These are phyloP conservation scores for Tautogolabrus adspersus DNA, from an alignment of 2,113 vertebrate genomes.

Conservation along the genomic window DNA sequence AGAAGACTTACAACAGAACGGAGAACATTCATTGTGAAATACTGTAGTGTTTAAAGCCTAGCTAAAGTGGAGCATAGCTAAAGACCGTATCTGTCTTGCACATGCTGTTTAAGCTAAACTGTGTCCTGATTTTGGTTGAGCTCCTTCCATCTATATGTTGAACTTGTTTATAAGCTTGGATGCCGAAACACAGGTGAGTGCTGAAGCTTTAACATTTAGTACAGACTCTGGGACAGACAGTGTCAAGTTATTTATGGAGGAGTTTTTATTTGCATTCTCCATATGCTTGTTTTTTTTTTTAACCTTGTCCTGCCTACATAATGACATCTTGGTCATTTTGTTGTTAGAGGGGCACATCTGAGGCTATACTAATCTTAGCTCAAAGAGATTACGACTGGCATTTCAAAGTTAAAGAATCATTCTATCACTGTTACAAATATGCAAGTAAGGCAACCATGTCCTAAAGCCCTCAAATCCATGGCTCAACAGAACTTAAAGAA, in stretches of 20 bases:
- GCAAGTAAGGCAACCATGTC: constrained; percentile 27
- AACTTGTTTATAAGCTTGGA: neutral
- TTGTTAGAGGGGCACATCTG: neutral
- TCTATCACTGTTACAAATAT: constrained; percentile 39
- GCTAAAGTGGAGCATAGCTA: neutral
- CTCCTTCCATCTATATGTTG: neutral
- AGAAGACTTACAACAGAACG: too few species aligned
- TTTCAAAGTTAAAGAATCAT: constrained; percentile 35
- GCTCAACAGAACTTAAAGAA: constrained; percentile 35
- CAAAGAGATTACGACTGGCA: constrained; percentile 33
- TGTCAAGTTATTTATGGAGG: neutral
- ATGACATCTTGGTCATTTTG: constrained; percentile 1
- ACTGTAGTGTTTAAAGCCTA: too few species aligned
- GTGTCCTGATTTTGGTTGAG: neutral
- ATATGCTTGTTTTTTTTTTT: neutral
- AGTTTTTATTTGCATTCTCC: neutral
- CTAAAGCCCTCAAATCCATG: constrained; percentile 55
- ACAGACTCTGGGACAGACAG: neutral
- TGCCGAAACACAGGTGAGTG: neutral
- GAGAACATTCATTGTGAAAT: neutral
- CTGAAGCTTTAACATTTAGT: neutral
- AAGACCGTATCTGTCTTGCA: neutral
- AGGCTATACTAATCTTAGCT: constrained; percentile 34
- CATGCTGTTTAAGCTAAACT: neutral
- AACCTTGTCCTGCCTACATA: constrained; percentile 6